phyloP scores from a whole-genome alignment of 2,888 invertebrate species.

The Chamaedrilus cognettii region DNA sequence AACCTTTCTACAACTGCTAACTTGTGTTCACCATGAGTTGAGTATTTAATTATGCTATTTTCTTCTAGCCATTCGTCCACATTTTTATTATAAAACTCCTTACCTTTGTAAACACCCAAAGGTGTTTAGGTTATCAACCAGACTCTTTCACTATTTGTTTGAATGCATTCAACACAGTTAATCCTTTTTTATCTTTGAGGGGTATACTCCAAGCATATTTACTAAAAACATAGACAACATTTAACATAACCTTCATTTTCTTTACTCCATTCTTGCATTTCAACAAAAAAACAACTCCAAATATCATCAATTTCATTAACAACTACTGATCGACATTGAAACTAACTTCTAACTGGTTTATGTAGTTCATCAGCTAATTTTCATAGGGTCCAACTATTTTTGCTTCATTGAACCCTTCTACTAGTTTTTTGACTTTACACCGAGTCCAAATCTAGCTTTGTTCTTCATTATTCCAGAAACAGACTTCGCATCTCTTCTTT shows the following conservation, averaged over 20 bases:
- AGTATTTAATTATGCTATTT: slow-evolving; percentile 3
- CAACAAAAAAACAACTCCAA: slow-evolving; percentile 1
- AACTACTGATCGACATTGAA: background rate
- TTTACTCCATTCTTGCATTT: slow-evolving; percentile 6
- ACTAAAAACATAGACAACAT: background rate
- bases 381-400: too few species aligned
- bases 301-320: slow-evolving; percentile 2
- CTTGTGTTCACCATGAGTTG: slow-evolving; percentile 2
- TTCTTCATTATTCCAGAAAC: slow-evolving; percentile 2
- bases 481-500: slow-evolving; percentile 4
- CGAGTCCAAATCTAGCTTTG: slow-evolving; percentile 7
- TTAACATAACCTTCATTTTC: slow-evolving; percentile 5
- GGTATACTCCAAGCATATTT: slow-evolving; percentile 9
- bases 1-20: slow-evolving; percentile 4
- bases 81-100: slow-evolving; percentile 11
- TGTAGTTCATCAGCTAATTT: slow-evolving; percentile 4
- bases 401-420: background rate
- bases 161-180: background rate
- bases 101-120: background rate
- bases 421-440: background rate
- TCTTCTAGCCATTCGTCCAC: slow-evolving; percentile 2
- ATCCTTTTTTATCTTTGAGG: slow-evolving; percentile 2
- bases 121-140: background rate
- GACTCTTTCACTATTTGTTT: slow-evolving; percentile 4
- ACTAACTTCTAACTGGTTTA: slow-evolving; percentile 4